Percentiles rank a stretch among this genome's conserved stretches.
These are phyloP conservation scores for Heteromurus nitidus DNA, from an alignment of 2,888 invertebrate species.

Conservation along the genomic window DNA sequence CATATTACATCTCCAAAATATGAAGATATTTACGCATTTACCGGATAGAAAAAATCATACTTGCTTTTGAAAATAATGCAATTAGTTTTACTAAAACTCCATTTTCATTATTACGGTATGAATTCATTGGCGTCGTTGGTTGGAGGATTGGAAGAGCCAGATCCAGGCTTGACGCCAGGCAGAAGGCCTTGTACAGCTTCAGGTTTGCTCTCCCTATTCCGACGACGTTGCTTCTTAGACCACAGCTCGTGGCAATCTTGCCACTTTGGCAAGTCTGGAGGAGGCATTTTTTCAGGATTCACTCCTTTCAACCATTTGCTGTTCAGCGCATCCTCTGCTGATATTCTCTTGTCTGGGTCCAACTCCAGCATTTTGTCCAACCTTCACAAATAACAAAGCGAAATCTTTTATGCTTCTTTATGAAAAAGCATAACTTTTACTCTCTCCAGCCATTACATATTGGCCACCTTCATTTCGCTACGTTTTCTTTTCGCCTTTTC, in stretches of 20 bases:
- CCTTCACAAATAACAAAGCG: conserved; percentile 55
- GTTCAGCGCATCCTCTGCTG: conserved; percentile 94
- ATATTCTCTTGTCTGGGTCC: conserved; percentile 94
- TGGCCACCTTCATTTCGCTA: too few relatives aligned
- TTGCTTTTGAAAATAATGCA: neutral
- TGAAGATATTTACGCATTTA: conserved; percentile 31
- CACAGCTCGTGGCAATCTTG: conserved; percentile 99
- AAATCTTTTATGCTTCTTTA: conserved; percentile 3
- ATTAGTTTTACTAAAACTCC: conserved; percentile 34
- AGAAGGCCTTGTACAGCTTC: conserved; percentile 75
- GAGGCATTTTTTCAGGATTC: conserved; percentile 86
- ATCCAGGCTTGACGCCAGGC: conserved; percentile 52
- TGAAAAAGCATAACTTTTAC: too few relatives aligned
- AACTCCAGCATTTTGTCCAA: conserved; percentile 96
- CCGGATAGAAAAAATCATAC: neutral
- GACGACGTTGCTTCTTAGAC: conserved; percentile 95
- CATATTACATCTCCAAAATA: too few relatives aligned
- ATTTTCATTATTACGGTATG: conserved; percentile 56
- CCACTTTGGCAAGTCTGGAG: conserved; percentile 91
- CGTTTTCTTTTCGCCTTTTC: neutral
- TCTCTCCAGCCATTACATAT: too few relatives aligned
- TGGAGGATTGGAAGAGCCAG: conserved; percentile 57
- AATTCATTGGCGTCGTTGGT: conserved; percentile 57
- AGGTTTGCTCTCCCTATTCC: conserved; percentile 84
- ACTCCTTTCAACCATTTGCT: conserved; percentile 94